Evolutionary conservation across 2,113 vertebrate genomes (phyloP).

Genomic region (Gambusia holbrooki): DNA sequence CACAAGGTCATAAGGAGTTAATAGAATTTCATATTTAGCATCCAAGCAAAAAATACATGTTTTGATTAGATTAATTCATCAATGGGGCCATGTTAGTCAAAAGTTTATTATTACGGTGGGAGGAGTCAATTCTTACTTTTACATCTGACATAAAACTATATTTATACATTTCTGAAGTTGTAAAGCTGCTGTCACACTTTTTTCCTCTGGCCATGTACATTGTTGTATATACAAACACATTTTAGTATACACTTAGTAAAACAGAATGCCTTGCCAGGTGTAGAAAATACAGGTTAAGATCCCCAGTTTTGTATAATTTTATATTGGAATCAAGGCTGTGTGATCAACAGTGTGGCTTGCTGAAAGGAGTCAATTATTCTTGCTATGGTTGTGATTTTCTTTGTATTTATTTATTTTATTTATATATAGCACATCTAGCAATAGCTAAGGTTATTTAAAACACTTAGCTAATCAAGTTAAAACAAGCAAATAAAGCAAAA

Average conservation of each 20-base stretch:
- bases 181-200: no score
- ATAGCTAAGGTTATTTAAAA: neutral
- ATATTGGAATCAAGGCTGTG: no score
- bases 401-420: neutral
- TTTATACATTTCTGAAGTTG: neutral
- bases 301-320: no score
- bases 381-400: no score
- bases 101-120: neutral
- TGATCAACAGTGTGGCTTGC: no score
- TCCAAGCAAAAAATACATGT: neutral
- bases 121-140: neutral
- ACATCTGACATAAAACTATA: neutral
- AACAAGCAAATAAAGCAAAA: neutral
- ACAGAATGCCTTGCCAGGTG: no score
- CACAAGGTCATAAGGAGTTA: neutral
- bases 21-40: slow-evolving; percentile 10
- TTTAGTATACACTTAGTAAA: no score
- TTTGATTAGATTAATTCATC: neutral
- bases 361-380: neutral
- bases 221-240: no score
- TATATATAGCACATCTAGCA: neutral
- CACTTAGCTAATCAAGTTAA: neutral
- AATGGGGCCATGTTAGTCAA: neutral
- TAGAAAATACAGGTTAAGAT: no score
- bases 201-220: no score